Evolutionary conservation across 1,140 invertebrate genomes (phyloP), one percentile per base, ranked within the genome.

Genomic region (Latrodectus geometricus): DNA sequence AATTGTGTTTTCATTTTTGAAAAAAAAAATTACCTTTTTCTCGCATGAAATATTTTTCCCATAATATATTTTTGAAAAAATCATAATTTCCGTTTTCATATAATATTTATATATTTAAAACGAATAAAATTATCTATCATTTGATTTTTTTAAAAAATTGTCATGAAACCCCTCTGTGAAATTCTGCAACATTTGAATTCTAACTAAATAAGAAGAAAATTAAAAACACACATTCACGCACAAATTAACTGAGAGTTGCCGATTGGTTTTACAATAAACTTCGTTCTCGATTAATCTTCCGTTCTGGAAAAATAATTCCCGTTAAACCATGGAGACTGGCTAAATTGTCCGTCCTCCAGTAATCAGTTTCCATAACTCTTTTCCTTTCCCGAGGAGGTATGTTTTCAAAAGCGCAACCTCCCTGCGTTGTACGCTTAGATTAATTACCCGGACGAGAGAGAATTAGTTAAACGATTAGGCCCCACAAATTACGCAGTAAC

Each of bases 381-480:
- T 66, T 56, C 48, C n/a, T 61, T 35, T 52, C 54, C 78, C 21
- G 21, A 15, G 66, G 48, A 56, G 78, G 48, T 70, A 70, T 70
- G 66, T 80, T 80, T 80, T 70, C 66, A 52, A 80, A 73, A 80
- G 78, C 78, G 78, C 49, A 80, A 80, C 78, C 78, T 15, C 78
- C 78, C 78, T 80, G 56, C 69, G 78, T 80, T 68, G 35, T 80
- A 80, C 66, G 66, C 52, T 21, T 48, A 80, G 50, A 80, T 80
- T 80, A 80, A 80, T 80, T 80, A 80, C 78, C 68, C 78, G 15
- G 48, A 80, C 48, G 78, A 80, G 78, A 70, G 68, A 70, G 78
- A 80, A 80, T 80, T 80, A 80, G 78, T 70, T 80, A 80, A 80
- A 80, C 78, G 78, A 80, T 80, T 80, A 80, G 78, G 49, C 78